Conservation (phyloP, 2,797 vertebrate species). For the Catharus ustulatus region DNA sequence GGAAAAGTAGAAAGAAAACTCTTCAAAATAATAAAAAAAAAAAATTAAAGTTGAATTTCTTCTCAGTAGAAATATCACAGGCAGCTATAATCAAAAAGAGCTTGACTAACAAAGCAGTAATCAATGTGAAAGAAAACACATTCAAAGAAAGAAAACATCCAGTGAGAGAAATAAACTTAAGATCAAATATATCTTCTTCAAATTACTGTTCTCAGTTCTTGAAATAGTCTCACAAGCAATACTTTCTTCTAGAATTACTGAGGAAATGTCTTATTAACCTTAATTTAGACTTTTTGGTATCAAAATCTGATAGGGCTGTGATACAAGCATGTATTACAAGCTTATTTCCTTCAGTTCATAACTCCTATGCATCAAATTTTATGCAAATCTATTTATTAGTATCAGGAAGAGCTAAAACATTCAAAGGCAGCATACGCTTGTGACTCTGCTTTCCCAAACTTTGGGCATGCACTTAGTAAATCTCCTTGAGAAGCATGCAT, state of each 20-base stretch:
- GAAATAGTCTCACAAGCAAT: not conserved
- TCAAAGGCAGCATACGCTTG: not conserved
- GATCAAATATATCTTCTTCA: not conserved
- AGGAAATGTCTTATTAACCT: not conserved
- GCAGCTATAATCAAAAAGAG: not conserved
- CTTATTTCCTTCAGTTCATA: not conserved
- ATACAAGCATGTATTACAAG: not conserved
- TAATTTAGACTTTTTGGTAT: not conserved
- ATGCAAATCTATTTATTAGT: not conserved
- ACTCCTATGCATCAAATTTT: not conserved
- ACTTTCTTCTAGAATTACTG: slow-evolving; percentile 13
- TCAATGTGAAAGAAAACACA: not conserved
- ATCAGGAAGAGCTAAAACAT: not conserved
- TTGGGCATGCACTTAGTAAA: not conserved
- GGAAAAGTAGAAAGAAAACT: not conserved
- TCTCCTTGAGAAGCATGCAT: not conserved
- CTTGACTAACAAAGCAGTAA: not conserved
- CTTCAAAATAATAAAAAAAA: not conserved
- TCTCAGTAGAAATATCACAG: not conserved
- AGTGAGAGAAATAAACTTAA: not conserved
- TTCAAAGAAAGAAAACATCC: not conserved
- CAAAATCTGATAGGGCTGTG: not conserved
- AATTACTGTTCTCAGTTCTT: not conserved
- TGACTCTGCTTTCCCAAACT: not conserved
- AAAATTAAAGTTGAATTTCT: not conserved